Percentiles rank a stretch among this genome's conserved stretches.
Conservation (phyloP, 2,888 invertebrate genomes). For the Zeuzera pyrina region DNA sequence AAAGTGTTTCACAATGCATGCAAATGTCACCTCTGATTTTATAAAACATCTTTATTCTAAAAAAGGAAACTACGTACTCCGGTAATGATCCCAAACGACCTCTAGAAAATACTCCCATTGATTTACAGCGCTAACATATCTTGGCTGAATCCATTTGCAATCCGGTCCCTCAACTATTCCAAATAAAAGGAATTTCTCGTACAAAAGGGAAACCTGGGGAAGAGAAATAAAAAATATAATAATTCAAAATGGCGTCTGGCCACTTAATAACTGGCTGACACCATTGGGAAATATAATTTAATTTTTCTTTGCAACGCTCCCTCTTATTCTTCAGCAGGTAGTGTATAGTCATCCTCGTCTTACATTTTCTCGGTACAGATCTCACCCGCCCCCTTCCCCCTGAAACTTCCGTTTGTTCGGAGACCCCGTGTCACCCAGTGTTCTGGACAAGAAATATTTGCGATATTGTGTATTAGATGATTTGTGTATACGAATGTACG, state of each 20-base stretch:
- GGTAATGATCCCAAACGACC: conserved; percentile 31
- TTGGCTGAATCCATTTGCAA: conserved; percentile 47
- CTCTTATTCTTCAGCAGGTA: conserved; percentile 25
- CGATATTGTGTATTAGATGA: conserved; percentile 67
- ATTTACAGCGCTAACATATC: conserved; percentile 39
- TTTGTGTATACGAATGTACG: conserved; percentile 59
- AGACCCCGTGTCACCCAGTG: conserved; percentile 55
- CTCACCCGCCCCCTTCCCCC: conserved; percentile 29
- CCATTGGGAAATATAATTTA: conserved; percentile 75
- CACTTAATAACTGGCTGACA: conserved; percentile 75
- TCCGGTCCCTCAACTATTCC: conserved; percentile 56
- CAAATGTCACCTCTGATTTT: too few relatives aligned
- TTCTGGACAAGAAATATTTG: conserved; percentile 67
- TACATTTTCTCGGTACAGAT: conserved; percentile 40
- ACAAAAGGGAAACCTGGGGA: conserved; percentile 59
- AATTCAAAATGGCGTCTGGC: conserved; percentile 73
- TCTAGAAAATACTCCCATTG: conserved; percentile 27
- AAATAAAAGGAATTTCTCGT: conserved; percentile 63
- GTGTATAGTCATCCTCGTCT: conserved; percentile 37
- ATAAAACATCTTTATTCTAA: too few relatives aligned
- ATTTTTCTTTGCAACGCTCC: conserved; percentile 57
- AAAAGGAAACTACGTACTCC: not conserved
- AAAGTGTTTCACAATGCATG: too few relatives aligned
- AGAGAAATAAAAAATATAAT: conserved; percentile 66
- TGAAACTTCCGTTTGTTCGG: conserved; percentile 47